phyloP scores from a whole-genome alignment of 2,888 invertebrate genomes.

The Lochmaea capreae region DNA sequence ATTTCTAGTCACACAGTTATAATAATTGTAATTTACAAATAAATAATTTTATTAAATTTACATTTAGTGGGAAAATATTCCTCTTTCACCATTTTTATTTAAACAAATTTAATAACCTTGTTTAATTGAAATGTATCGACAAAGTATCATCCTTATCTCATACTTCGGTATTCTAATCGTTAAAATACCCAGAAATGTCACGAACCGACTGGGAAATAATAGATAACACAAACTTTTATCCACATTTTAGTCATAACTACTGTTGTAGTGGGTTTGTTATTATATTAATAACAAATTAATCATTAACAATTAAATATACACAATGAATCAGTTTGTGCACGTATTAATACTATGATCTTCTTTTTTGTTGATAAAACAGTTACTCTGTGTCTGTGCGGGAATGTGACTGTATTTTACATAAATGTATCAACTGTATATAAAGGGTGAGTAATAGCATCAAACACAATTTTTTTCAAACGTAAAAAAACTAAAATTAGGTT shows the following conservation, averaged over 20 bases:
- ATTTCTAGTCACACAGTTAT: too few relatives aligned
- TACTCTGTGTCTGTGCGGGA: background rate
- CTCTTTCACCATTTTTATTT: background rate
- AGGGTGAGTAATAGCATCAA: background rate
- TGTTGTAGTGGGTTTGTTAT: background rate
- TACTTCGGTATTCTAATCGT: constrained; percentile 40
- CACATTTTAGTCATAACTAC: constrained; percentile 26
- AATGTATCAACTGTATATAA: background rate
- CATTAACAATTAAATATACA: constrained; percentile 10
- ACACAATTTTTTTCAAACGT: too few relatives aligned
- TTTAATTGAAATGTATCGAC: constrained; percentile 7
- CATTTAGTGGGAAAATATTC: too few relatives aligned
- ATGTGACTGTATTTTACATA: background rate
- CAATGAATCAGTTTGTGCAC: constrained; percentile 19
- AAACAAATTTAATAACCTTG: background rate
- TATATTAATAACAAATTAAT: constrained; percentile 23
- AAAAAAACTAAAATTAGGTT: too few relatives aligned
- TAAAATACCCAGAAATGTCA: constrained; percentile 43
- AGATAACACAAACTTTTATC: constrained; percentile 35
- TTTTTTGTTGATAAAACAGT: constrained; percentile 5
- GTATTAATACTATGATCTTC: constrained; percentile 13
- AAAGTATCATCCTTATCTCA: constrained; percentile 29
- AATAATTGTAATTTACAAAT: too few relatives aligned
- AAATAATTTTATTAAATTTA: too few relatives aligned
- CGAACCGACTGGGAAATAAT: constrained; percentile 37